Evolutionary conservation across 2,113 vertebrate species (phyloP).

Genomic region (Pardalotus punctatus): DNA sequence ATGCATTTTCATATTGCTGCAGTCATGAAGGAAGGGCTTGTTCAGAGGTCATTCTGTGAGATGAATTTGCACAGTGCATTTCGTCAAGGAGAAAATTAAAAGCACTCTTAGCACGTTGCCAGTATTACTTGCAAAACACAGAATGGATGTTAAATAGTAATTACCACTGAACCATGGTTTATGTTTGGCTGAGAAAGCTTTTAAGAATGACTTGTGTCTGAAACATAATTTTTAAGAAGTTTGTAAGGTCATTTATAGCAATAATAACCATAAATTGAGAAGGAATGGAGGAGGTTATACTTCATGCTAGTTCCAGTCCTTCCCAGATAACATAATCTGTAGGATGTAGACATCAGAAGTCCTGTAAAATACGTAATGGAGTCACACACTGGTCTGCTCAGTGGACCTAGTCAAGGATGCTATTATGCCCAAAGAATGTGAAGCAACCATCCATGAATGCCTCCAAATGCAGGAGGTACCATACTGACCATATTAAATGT

Average conservation of each 20-base stretch:
- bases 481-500: neutral
- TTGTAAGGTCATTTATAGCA: neutral
- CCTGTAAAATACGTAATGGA: neutral
- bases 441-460: neutral
- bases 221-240: neutral
- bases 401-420: neutral
- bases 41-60: neutral
- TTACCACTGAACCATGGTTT: neutral
- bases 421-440: neutral
- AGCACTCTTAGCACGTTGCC: neutral
- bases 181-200: neutral
- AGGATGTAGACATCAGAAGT: neutral
- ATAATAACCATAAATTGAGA: neutral
- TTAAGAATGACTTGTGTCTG: neutral
- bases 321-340: neutral
- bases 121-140: neutral
- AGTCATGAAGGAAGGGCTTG: neutral
- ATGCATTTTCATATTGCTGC: neutral
- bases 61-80: neutral
- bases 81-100: neutral
- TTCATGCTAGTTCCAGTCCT: neutral
- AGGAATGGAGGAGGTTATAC: neutral
- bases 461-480: neutral
- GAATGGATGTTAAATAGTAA: neutral
- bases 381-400: neutral